Base-by-base conservation (phyloP, 1,140 invertebrate genomes). In the Physella acuta region DNA sequence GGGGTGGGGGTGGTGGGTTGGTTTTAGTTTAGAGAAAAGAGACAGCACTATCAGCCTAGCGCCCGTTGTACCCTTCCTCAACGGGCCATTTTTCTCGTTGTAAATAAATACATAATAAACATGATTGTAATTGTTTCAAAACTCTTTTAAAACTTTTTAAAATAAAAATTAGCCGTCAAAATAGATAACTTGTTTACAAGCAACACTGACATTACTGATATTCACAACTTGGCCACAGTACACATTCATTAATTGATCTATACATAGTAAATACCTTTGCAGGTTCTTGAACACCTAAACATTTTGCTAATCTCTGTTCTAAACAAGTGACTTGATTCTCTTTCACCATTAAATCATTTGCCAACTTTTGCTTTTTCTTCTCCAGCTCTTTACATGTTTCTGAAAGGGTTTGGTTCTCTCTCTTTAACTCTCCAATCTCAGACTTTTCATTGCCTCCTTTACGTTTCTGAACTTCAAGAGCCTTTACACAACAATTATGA, bases 381-480 rank as follows among this genome's bases (percentile, higher is more conserved):
- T 79, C 77, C 31, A 79, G n/a, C 1, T 79, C 75, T 49, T 79
- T 67, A 70, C 78, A 79, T 20, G 70, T 52, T 49, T 81, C 78
- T 14, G 71, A 70, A 56, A 81, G 67, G 24, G 49, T 66, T 63
- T 81, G 72, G 52, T 76, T 76, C 33, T 81, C 79, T 24, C 76
- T 62, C 49, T 73, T 70, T n/a, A 78, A 63, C 2, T 65, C 37
- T 26, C 39, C 66, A 39, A 72, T 37, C 30, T 73, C 52, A 37
- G 72, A 74, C 66, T 77, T 78, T 49, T 81, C 79, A 51, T 78
- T 74, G 16, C 78, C 75, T 49, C 71, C 70, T 68, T 81, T 81
- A n/a, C 75, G 72, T 58, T 79, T 81, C 64, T 81, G 78, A 59
- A 75, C 73, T 39, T 74, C 71, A 28, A 79, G 55, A 26, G 75